Base-by-base conservation (phyloP, 92 coral and sea anemone genomes). In the Paramuricea clavata region DNA sequence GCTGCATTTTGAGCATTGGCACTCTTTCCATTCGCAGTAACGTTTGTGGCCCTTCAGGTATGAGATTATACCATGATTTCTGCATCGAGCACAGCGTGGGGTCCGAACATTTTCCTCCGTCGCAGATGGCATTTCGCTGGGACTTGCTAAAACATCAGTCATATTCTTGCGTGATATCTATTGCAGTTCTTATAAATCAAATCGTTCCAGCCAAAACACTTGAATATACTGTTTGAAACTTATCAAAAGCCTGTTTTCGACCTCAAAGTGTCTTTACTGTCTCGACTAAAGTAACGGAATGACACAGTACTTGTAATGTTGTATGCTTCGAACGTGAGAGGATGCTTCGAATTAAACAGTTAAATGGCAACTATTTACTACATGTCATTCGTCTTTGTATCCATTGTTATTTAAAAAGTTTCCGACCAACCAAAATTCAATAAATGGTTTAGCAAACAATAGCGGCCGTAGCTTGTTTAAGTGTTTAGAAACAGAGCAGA, bases 31-130 rank as follows among this genome's bases (percentile, higher is more conserved):
- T 56, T 78, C 89, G 86, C 99, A 96, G 82, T 89, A 90, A 33
- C 96, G 93, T 49, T 96, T 96, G 81, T 96, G 99, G 52, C 99
- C 99, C 79, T 96, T 96, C 30, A 96, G 88, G 69, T 85, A 91
- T 16, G 98, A 91, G 0, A 86, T 77, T 33, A 82, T 68, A 23
- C 99, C 98, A 76, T 96, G 99, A 75, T 96, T 96, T 42, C 99
- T 92, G 80, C 99, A 96, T 31, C 99, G 68, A 28, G 99, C 99
- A 42, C 99, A 96, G 56, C 98, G 92, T 26, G 99, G 99, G 11
- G 98, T 57, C 34, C 84, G 41, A 2, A 79, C 57, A 35, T 44
- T 61, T 6, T 79, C 84, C 12, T 79, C 84, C 1, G 73, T 23
- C 33, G 16, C 8, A 23, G 36, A 39, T 22, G 50, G n/a, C 2